Conservation (phyloP, 2,113 vertebrate genomes). For the Leptobrachium leishanense region DNA sequence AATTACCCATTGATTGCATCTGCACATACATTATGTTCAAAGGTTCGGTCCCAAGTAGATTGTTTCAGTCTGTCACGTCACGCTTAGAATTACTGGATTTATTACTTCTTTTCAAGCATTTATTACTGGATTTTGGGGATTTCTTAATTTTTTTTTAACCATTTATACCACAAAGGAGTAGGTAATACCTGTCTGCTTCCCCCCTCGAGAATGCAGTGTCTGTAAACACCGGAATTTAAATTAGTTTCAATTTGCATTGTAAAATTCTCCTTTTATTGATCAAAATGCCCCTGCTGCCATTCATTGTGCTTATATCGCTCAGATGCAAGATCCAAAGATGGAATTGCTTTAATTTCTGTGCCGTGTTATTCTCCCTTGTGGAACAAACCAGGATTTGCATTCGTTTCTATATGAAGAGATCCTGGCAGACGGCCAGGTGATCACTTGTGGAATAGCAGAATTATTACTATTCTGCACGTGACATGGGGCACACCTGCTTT, state of each 20-base stretch:
- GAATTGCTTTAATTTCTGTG: neutral
- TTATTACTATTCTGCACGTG: neutral
- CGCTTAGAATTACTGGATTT: neutral
- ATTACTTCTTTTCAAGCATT: no score
- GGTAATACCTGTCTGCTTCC: no score
- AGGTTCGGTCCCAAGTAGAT: neutral
- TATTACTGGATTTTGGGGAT: no score
- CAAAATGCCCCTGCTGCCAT: no score
- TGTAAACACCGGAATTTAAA: no score
- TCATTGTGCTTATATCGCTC: no score
- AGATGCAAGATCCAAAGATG: no score
- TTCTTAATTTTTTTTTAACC: no score
- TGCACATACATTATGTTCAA: conserved; percentile 1
- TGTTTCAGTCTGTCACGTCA: neutral
- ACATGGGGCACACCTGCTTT: neutral
- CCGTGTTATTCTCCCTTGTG: neutral
- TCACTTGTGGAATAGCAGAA: neutral
- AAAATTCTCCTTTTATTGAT: no score
- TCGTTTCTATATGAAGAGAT: neutral
- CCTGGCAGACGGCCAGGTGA: neutral
- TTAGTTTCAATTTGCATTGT: no score
- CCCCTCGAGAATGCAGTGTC: no score
- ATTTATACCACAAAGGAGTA: no score
- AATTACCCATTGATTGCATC: neutral
- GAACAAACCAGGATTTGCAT: neutral